phyloP scores from a whole-genome alignment of 2,888 invertebrate species.

The Acanthococcus lagerstroemiae region DNA sequence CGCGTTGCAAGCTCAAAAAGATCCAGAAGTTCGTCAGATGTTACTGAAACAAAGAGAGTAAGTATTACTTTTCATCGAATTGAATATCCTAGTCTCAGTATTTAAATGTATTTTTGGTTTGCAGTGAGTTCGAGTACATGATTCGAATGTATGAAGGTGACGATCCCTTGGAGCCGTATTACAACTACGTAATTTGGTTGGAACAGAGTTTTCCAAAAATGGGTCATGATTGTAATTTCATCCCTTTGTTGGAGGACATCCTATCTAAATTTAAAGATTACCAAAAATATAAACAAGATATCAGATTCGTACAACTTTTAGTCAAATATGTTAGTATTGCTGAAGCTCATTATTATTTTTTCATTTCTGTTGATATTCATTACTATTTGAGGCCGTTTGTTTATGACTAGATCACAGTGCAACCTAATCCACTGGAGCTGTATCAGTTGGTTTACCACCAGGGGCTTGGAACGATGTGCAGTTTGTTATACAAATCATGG shows the following conservation, averaged over 20 bases:
- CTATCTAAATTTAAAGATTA: constrained; percentile 68
- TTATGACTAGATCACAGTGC: constrained; percentile 56
- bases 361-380: background rate
- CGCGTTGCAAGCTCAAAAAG: constrained; percentile 66
- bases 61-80: constrained; percentile 41
- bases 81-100: too few relatives aligned
- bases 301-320: constrained; percentile 74
- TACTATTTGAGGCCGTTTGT: background rate
- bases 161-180: constrained; percentile 82
- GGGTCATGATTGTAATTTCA: constrained; percentile 72
- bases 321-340: constrained; percentile 77
- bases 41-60: constrained; percentile 60
- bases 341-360: background rate
- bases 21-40: constrained; percentile 57
- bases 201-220: constrained; percentile 86
- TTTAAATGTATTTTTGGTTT: too few relatives aligned
- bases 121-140: constrained; percentile 66
- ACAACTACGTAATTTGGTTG: constrained; percentile 80
- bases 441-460: constrained; percentile 70
- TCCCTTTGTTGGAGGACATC: constrained; percentile 67
- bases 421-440: constrained; percentile 63
- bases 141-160: constrained; percentile 70
- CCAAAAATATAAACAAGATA: constrained; percentile 71
- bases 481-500: constrained; percentile 82
- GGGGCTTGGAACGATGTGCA: constrained; percentile 69